A percentile compares a stretch with the other conserved stretches of the same genome.
Evolutionary conservation across 2,113 vertebrate species (phyloP).

Genomic region (Bos javanicus): DNA sequence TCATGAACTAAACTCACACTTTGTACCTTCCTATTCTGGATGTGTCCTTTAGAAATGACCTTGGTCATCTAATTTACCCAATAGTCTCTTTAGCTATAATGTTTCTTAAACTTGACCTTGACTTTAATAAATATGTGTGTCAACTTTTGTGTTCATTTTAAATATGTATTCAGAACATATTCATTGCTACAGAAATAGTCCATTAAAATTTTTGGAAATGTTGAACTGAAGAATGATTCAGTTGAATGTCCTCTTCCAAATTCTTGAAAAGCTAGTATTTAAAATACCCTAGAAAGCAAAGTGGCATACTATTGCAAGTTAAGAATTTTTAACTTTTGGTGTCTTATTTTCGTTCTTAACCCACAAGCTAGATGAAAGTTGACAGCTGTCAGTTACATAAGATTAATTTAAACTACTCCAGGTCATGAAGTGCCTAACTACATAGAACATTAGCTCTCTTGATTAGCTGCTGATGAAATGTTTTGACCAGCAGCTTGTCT

Average conservation of each 20-base stretch:
- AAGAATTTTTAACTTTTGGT: neutral
- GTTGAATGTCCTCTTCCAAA: neutral
- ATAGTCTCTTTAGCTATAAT: neutral
- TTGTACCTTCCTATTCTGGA: neutral
- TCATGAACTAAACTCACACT: neutral
- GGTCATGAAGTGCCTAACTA: neutral
- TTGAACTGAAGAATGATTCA: neutral
- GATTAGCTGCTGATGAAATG: constrained; percentile 2
- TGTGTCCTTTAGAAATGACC: neutral
- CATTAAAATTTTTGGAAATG: neutral
- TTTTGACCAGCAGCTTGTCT: constrained; percentile 38
- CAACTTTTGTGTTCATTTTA: neutral
- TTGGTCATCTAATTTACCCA: neutral
- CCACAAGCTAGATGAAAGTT: neutral
- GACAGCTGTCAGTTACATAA: neutral
- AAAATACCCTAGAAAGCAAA: neutral
- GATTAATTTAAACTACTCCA: neutral
- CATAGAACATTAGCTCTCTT: neutral
- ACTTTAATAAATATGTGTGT: neutral
- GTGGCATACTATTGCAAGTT: neutral
- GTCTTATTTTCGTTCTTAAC: neutral
- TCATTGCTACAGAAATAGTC: neutral
- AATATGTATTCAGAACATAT: neutral
- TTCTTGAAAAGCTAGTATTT: neutral
- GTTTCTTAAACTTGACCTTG: neutral